Percentiles rank a stretch among this genome's conserved stretches.
These are phyloP conservation scores for Harpegnathos saltator DNA, from an alignment of 1,140 invertebrate genomes.

Conservation along the genomic window DNA sequence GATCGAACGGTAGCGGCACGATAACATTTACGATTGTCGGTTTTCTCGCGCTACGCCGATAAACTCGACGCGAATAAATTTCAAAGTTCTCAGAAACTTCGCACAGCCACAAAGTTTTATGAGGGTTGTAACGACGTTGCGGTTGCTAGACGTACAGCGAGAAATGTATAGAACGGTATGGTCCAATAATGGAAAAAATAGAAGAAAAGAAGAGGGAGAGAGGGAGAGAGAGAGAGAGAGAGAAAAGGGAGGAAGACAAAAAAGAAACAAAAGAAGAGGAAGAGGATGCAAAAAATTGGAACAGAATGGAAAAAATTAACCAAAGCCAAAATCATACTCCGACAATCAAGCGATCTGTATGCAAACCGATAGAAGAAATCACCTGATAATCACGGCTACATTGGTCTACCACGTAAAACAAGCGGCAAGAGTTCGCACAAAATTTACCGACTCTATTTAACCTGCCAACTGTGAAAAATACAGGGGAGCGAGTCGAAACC, in stretches of 20 bases:
- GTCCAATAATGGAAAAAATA: conserved; percentile 21
- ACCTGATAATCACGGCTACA: conserved; percentile 10
- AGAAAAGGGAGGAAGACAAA: neutral
- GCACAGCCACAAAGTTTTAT: conserved; percentile 54
- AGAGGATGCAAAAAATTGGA: neutral
- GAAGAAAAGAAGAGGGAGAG: neutral
- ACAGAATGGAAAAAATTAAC: conserved; percentile 17
- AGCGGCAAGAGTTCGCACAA: neutral
- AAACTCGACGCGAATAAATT: conserved; percentile 52
- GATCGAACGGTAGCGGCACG: neutral
- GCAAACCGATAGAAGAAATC: conserved; percentile 31
- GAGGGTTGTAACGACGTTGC: conserved; percentile 57
- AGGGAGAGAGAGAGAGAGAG: neutral
- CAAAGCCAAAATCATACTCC: conserved; percentile 6
- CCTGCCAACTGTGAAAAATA: conserved; percentile 7
- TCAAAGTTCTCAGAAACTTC: conserved; percentile 46
- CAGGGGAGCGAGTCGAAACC: neutral
- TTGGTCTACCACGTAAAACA: neutral
- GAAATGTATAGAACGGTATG: conserved; percentile 46
- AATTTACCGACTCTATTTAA: conserved; percentile 29
- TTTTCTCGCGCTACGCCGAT: conserved; percentile 27
- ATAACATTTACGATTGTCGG: conserved; percentile 57
- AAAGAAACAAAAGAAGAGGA: conserved; percentile 10
- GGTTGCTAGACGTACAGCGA: conserved; percentile 42
- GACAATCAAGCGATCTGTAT: conserved; percentile 9